Evolutionary conservation across 2,888 invertebrate species (phyloP), one percentile per base, ranked within the genome.

Genomic region (Ichneumon xanthorius): DNA sequence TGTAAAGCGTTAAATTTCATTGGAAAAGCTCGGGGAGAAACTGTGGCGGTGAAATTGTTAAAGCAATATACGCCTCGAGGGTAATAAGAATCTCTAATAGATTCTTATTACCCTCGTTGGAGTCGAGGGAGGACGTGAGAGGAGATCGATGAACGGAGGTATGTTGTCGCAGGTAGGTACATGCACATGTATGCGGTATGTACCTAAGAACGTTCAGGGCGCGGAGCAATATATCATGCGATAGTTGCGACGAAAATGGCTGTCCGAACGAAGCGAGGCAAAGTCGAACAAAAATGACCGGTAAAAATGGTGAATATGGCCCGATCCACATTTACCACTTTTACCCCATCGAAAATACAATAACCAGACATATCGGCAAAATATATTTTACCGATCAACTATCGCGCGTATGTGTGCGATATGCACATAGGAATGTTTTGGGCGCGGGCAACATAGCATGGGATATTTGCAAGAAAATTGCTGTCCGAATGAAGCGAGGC

Each of bases 1-100:
- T 14, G 45, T 30, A n/a, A 61, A 63, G 73, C n/a, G 30, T 45
- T 73, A 45, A 73, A 61, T 58, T 40, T 61, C 48, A 61, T 61
- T 73, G 26, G 30, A 40, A 45, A 61, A 45, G 22, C 61, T 73
- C 61, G 40, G 40, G 7, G 45, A 61, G 11, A 73, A 61, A 9
- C 26, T 30, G 7, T n/a, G 45, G 16, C 61, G 61, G 61, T 14
- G 61, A 73, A 73, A 73, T 61, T 73, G 61, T 45, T 22, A 33
- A 61, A 73, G 73, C 26, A 30, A 16, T 19, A n/a, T 19, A 5
- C 22, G 33, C 16, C 30, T n/a, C 26, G 50, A 30, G 7, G 70
- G 26, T 53, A 55, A 55, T 55, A 55, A 55, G 55, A 55, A 55
- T 55, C 55, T 9, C 9, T 40, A 11, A 40, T 9, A 5, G 40